Evolutionary conservation across 2,888 invertebrate species (phyloP).

Genomic region (Mesorhabditis spiculigera): DNA sequence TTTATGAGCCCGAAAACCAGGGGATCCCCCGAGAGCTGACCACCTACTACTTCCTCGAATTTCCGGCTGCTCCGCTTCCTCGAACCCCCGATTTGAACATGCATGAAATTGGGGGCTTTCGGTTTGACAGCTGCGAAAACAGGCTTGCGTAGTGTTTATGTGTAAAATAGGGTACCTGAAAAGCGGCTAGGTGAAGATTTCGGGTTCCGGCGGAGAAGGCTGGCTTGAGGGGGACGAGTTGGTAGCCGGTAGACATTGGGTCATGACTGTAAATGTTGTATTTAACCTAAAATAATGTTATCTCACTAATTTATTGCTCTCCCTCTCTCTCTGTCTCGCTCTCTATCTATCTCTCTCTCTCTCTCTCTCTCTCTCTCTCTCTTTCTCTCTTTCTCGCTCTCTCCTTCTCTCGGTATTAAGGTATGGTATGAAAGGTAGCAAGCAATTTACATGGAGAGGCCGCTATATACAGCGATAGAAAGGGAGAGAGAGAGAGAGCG

Average conservation of each 20-base stretch:
- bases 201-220: neutral
- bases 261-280: neutral
- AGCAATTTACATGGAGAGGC: neutral
- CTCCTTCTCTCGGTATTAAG: neutral
- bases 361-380: too few species aligned
- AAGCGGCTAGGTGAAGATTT: conserved; percentile 1
- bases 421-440: conserved; percentile 1
- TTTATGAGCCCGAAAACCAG: too few species aligned
- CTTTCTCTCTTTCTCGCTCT: neutral
- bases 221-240: neutral
- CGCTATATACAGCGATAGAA: conserved; percentile 4
- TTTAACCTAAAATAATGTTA: neutral
- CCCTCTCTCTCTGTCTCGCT: neutral
- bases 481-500: too few species aligned
- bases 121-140: too few species aligned
- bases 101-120: too few species aligned
- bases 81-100: too few species aligned
- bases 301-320: neutral
- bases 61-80: too few species aligned
- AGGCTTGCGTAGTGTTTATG: too few species aligned
- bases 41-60: too few species aligned
- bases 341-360: neutral
- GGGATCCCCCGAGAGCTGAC: too few species aligned
- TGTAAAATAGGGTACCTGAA: neutral
- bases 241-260: neutral